These are phyloP conservation scores for Geophilus truncorum DNA, from an alignment of 2,888 invertebrate species.

Conservation along the genomic window DNA sequence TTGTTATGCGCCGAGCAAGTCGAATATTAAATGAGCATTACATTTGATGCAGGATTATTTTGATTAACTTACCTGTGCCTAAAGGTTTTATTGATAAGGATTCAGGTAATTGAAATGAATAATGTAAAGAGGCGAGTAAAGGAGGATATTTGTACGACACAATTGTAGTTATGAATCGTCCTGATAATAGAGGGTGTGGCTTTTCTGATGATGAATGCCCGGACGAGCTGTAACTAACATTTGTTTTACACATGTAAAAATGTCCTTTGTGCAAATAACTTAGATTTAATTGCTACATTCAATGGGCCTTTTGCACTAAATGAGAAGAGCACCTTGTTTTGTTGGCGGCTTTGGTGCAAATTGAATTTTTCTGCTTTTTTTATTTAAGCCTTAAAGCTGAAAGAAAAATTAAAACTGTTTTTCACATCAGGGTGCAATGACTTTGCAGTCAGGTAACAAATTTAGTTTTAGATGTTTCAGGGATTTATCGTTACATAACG, in stretches of 20 bases:
- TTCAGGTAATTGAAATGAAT: conserved; percentile 5
- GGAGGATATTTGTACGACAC: not conserved
- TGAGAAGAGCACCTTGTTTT: not conserved
- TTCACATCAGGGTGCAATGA: no score
- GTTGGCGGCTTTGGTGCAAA: not conserved
- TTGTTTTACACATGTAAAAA: conserved; percentile 19
- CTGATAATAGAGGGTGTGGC: not conserved
- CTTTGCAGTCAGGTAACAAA: no score
- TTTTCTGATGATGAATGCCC: not conserved
- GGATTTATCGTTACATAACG: no score
- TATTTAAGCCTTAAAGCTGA: no score
- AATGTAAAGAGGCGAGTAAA: not conserved
- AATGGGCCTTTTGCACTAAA: not conserved
- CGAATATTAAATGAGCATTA: not conserved
- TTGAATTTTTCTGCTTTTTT: not conserved
- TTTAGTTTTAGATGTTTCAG: no score
- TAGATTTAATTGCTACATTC: not conserved
- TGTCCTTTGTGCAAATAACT: not conserved
- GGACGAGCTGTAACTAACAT: not conserved
- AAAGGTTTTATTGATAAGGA: conserved; percentile 7
- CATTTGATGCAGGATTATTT: not conserved
- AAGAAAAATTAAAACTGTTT: no score
- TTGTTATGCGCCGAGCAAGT: not conserved
- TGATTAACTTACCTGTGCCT: conserved; percentile 3
- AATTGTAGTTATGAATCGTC: not conserved